These are phyloP conservation scores for Epizoanthus ramosus DNA, from an alignment of 92 coral and sea anemone species.

Conservation along the genomic window DNA sequence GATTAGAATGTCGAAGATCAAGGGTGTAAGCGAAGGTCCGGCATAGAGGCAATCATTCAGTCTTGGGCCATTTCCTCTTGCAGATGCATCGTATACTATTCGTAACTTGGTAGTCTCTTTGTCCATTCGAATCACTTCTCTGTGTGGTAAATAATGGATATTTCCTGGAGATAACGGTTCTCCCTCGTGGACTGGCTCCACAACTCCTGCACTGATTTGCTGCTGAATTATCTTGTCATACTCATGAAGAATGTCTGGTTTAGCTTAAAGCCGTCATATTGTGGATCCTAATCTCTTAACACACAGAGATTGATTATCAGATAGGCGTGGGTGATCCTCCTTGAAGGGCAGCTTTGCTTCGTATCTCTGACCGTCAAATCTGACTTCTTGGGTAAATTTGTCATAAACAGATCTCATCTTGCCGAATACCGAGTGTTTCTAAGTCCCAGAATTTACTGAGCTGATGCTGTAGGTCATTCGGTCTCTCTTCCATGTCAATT, in stretches of 20 bases:
- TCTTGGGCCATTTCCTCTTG: slow-evolving; percentile 47
- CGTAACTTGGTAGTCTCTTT: slow-evolving; percentile 61
- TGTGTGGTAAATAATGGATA: slow-evolving; percentile 56
- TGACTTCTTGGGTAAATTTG: slow-evolving; percentile 34
- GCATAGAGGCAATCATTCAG: slow-evolving; percentile 48
- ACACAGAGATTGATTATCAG: slow-evolving; percentile 15
- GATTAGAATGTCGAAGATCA: slow-evolving; percentile 31
- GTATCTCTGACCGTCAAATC: slow-evolving; percentile 26
- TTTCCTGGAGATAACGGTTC: slow-evolving; percentile 28
- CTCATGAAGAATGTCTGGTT: slow-evolving; percentile 21
- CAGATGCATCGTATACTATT: slow-evolving; percentile 47
- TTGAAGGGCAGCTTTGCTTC: slow-evolving; percentile 45
- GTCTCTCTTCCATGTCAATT: neutral
- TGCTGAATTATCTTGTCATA: slow-evolving; percentile 26
- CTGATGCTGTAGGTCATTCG: neutral
- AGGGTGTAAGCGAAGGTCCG: slow-evolving; percentile 50
- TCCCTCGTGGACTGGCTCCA: slow-evolving; percentile 15
- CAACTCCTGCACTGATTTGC: slow-evolving; percentile 38
- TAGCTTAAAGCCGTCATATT: neutral
- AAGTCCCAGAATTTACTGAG: slow-evolving; percentile 43
- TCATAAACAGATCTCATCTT: slow-evolving; percentile 27
- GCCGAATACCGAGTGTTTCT: slow-evolving; percentile 39
- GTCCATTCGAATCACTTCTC: slow-evolving; percentile 56
- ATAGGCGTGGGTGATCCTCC: slow-evolving; percentile 25
- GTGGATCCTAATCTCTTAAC: slow-evolving; percentile 33